These are phyloP conservation scores for Tortrix viridana DNA, from an alignment of 2,888 invertebrate species.

Conservation along the genomic window DNA sequence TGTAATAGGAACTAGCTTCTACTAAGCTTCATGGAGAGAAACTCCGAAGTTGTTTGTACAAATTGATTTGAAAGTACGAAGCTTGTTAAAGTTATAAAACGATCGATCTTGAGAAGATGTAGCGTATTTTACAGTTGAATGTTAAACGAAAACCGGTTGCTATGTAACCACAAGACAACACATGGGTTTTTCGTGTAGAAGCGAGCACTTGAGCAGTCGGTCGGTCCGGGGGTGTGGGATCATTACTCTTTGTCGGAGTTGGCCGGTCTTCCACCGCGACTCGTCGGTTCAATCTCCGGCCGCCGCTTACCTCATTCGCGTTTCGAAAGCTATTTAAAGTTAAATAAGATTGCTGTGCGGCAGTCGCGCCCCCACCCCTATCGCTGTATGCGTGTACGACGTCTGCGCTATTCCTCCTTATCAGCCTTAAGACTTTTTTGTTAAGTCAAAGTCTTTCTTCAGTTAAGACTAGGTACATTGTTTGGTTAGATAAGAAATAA, in stretches of 20 bases:
- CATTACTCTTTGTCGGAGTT: constrained; percentile 71
- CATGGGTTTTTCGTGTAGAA: constrained; percentile 5
- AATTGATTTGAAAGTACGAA: not conserved
- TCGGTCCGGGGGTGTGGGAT: constrained; percentile 49
- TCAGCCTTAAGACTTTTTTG: no score
- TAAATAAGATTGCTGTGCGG: constrained; percentile 54
- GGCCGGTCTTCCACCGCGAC: constrained; percentile 52
- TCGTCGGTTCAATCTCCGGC: constrained; percentile 61
- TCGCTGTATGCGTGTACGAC: constrained; percentile 4
- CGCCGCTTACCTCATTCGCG: constrained; percentile 53
- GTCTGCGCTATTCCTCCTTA: no score
- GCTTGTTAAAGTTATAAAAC: not conserved
- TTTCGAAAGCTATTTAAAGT: constrained; percentile 63
- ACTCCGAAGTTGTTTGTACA: not conserved
- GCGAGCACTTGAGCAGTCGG: constrained; percentile 4
- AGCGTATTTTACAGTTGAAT: no score
- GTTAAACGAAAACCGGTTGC: constrained; percentile 4
- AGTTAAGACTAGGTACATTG: no score
- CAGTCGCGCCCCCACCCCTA: constrained; percentile 15
- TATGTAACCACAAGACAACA: constrained; percentile 1
- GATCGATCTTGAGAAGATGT: not conserved
- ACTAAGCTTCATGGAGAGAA: constrained; percentile 1
- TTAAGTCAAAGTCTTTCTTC: no score
- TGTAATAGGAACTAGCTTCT: constrained; percentile 4
- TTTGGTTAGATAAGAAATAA: no score